Evolutionary conservation across 2,797 vertebrate species (phyloP).

Genomic region (Semotilus atromaculatus): DNA sequence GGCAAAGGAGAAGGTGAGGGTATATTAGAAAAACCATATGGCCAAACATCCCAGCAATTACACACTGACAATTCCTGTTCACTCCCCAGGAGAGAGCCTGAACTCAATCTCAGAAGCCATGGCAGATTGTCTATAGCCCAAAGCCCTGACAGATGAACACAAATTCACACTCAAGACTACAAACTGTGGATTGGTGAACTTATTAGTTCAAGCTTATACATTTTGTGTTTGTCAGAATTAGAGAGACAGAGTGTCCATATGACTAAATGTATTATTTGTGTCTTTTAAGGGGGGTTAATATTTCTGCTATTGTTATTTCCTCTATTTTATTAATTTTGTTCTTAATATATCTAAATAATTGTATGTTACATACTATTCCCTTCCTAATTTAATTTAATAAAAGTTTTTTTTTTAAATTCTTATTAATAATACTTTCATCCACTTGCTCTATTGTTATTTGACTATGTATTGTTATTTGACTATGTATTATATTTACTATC

Average conservation of each 20-base stretch:
- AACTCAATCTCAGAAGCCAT: conserved; percentile 22
- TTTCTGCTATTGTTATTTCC: background rate
- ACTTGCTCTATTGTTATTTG: too few relatives aligned
- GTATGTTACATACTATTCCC: background rate
- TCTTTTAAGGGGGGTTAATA: too few relatives aligned
- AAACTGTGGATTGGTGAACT: background rate
- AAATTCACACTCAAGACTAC: background rate
- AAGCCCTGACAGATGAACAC: background rate
- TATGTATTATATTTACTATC: background rate
- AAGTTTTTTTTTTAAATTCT: too few relatives aligned
- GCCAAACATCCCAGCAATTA: conserved; percentile 34
- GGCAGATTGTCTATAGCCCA: background rate
- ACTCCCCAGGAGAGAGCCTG: background rate
- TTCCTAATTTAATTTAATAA: too few relatives aligned
- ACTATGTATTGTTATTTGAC: too few relatives aligned
- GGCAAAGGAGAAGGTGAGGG: conserved; percentile 7
- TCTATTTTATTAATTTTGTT: background rate
- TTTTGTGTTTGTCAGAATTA: background rate
- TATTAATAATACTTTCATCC: too few relatives aligned
- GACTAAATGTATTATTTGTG: background rate
- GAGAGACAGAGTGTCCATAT: background rate
- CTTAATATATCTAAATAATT: background rate
- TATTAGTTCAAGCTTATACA: background rate
- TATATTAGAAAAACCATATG: conserved; percentile 9
- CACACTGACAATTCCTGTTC: background rate